These are phyloP conservation scores for Aphis craccivora DNA, from an alignment of 1,140 invertebrate species.

Conservation along the genomic window DNA sequence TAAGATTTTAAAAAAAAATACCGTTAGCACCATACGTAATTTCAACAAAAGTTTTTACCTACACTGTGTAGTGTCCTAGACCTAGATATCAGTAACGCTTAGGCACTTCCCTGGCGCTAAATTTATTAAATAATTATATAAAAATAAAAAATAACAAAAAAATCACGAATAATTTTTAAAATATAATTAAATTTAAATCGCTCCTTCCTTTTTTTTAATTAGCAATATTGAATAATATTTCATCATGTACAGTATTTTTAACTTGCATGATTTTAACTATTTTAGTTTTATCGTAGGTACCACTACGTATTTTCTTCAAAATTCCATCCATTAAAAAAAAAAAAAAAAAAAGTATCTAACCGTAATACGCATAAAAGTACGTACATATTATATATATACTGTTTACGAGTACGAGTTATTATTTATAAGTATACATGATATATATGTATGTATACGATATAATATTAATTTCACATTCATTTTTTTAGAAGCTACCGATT, in stretches of 20 bases:
- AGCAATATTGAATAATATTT: neutral
- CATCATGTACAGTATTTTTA: neutral
- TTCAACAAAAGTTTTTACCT: neutral
- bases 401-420: constrained; percentile 23
- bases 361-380: neutral
- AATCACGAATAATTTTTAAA: constrained; percentile 10
- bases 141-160: neutral
- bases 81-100: constrained; percentile 12
- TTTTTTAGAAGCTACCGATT: constrained; percentile 47
- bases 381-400: neutral
- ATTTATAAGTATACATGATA: constrained; percentile 14
- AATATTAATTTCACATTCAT: constrained; percentile 39
- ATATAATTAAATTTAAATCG: neutral
- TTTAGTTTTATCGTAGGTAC: constrained; percentile 31
- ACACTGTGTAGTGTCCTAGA: neutral
- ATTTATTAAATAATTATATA: constrained; percentile 37
- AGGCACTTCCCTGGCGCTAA: neutral
- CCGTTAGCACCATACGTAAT: neutral
- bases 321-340: constrained; percentile 50
- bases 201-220: neutral
- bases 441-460: constrained; percentile 8
- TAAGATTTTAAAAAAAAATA: neutral
- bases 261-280: constrained; percentile 24
- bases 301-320: neutral
- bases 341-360: neutral